These are phyloP conservation scores for Archilochus colubris DNA, from an alignment of 2,113 vertebrate genomes.

Conservation along the genomic window DNA sequence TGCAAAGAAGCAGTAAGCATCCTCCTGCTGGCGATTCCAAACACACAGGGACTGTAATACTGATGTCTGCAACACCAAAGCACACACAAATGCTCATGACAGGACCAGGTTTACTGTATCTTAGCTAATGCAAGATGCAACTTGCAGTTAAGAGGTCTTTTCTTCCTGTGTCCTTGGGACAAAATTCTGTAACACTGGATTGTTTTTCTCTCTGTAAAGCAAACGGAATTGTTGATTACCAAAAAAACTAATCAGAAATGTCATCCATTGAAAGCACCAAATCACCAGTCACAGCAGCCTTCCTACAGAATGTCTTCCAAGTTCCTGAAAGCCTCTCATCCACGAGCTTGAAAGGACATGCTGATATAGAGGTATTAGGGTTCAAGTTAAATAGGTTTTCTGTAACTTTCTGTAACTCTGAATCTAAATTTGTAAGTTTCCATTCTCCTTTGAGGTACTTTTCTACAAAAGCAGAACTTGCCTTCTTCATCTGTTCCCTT, in stretches of 20 bases:
- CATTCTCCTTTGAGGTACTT: neutral
- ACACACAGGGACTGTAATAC: neutral
- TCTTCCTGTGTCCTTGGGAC: neutral
- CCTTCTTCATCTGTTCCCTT: neutral
- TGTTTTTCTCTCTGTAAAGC: neutral
- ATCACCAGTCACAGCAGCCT: neutral
- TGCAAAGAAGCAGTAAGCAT: neutral
- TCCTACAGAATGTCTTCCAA: neutral
- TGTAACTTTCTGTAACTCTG: neutral
- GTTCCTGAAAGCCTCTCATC: neutral
- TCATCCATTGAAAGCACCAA: neutral
- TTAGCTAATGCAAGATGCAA: neutral
- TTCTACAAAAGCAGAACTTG: neutral
- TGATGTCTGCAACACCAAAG: neutral
- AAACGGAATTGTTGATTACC: neutral
- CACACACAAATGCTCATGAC: neutral
- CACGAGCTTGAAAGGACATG: neutral
- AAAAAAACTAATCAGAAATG: neutral
- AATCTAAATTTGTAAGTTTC: neutral
- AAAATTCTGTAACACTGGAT: fast-evolving
- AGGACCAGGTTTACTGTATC: neutral
- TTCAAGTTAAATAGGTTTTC: neutral
- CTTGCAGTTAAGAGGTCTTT: neutral
- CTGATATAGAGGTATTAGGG: neutral
- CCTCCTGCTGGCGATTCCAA: neutral